Percentiles rank a stretch among this genome's conserved stretches.
These are phyloP conservation scores for Clusia tigrina DNA, from an alignment of 2,888 invertebrate genomes.

Conservation along the genomic window DNA sequence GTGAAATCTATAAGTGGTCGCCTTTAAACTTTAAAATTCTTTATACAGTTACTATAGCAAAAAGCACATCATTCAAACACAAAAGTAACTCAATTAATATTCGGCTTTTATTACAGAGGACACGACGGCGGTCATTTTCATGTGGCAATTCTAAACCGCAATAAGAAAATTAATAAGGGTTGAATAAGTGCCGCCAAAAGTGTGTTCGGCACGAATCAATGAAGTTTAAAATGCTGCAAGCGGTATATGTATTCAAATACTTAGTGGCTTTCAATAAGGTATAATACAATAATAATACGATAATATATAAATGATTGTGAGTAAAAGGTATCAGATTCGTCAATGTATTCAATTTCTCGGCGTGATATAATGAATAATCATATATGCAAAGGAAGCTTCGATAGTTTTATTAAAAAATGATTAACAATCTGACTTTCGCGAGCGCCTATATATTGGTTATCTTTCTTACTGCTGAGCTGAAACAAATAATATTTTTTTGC, in stretches of 20 bases:
- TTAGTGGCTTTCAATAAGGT: neutral
- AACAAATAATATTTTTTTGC: too few relatives aligned
- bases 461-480: too few relatives aligned
- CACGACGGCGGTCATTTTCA: constrained; percentile 52
- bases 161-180: constrained; percentile 54
- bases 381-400: too few relatives aligned
- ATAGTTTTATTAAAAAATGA: neutral
- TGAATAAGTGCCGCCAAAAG: constrained; percentile 45
- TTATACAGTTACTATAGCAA: too few relatives aligned
- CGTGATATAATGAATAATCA: too few relatives aligned
- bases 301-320: neutral
- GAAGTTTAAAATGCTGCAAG: constrained; percentile 47
- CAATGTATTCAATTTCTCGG: neutral
- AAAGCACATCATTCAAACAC: too few relatives aligned
- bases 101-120: too few relatives aligned
- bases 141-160: constrained; percentile 54
- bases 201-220: constrained; percentile 53
- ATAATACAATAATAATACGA: neutral
- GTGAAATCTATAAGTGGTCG: too few relatives aligned
- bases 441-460: too few relatives aligned
- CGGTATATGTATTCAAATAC: neutral
- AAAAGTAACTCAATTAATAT: too few relatives aligned
- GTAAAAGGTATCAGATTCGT: neutral
- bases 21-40: too few relatives aligned
- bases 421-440: too few relatives aligned